Conservation (phyloP, 1,140 invertebrate species). For the Palaemon carinicauda region DNA sequence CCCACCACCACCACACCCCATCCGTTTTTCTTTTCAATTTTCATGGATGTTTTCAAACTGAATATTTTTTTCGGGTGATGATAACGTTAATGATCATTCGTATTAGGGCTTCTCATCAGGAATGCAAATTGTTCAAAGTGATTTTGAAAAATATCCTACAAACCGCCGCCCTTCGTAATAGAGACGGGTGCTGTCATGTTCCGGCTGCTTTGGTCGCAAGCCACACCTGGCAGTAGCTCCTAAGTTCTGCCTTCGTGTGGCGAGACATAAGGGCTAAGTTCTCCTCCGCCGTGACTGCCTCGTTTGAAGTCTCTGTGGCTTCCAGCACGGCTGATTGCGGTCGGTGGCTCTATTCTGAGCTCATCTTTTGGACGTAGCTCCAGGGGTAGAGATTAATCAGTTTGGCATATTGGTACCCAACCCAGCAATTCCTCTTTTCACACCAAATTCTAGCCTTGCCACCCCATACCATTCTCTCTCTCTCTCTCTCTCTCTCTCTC, state of each 20-base stretch:
- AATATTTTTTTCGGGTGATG: constrained; percentile 40
- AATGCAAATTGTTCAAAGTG: constrained; percentile 60
- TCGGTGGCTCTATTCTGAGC: constrained; percentile 59
- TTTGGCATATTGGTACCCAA: constrained; percentile 34
- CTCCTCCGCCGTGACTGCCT: background rate
- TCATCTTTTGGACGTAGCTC: constrained; percentile 52
- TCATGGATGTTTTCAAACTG: constrained; percentile 47
- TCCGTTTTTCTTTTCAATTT: constrained; percentile 5
- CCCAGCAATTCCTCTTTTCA: constrained; percentile 28
- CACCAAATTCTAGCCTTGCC: background rate
- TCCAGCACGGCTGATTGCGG: constrained; percentile 55
- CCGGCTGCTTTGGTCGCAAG: background rate
- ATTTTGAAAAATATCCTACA: constrained; percentile 60
- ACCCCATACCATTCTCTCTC: background rate
- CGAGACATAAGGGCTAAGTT: background rate
- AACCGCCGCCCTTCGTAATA: constrained; percentile 56
- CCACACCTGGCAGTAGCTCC: background rate
- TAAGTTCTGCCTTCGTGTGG: background rate
- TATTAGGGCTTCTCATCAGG: constrained; percentile 58
- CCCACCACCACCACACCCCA: background rate
- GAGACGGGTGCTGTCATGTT: constrained; percentile 57
- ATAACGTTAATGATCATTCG: constrained; percentile 55
- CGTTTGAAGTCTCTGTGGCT: background rate
- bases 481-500: background rate
- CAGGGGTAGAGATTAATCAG: constrained; percentile 51